phyloP scores from a whole-genome alignment of 2,797 vertebrate genomes.

The Manis pentadactyla region DNA sequence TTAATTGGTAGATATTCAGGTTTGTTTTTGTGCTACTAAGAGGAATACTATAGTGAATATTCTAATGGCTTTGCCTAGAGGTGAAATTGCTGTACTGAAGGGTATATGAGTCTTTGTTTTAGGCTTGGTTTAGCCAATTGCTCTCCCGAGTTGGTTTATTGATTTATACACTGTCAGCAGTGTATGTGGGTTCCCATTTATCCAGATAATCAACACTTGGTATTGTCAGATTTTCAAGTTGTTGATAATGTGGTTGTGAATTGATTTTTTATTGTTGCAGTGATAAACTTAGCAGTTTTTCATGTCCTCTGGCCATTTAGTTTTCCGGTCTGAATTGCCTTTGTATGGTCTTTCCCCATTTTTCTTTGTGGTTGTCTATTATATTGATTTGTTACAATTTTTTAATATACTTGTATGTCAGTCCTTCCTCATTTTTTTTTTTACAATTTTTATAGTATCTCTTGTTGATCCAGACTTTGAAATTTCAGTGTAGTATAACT shows the following conservation, averaged over 20 bases:
- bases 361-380: constrained; percentile 24
- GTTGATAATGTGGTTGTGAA: background rate
- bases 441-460: background rate
- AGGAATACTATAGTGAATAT: background rate
- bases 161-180: background rate
- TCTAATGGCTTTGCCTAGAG: background rate
- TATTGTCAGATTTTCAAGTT: constrained; percentile 20
- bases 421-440: background rate
- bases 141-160: background rate
- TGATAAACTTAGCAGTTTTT: background rate
- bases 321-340: constrained; percentile 18
- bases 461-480: constrained; percentile 16
- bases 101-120: background rate
- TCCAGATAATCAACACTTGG: background rate
- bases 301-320: background rate
- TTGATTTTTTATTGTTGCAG: background rate
- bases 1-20: background rate
- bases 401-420: background rate
- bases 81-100: background rate
- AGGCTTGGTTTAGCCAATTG: background rate
- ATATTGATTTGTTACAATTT: background rate
- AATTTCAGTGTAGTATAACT: background rate
- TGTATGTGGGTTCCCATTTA: background rate
- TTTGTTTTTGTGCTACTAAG: background rate
- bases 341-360: constrained; percentile 10